Evolutionary conservation across 1,140 invertebrate species (phyloP).

Genomic region (Chironomus tepperi): DNA sequence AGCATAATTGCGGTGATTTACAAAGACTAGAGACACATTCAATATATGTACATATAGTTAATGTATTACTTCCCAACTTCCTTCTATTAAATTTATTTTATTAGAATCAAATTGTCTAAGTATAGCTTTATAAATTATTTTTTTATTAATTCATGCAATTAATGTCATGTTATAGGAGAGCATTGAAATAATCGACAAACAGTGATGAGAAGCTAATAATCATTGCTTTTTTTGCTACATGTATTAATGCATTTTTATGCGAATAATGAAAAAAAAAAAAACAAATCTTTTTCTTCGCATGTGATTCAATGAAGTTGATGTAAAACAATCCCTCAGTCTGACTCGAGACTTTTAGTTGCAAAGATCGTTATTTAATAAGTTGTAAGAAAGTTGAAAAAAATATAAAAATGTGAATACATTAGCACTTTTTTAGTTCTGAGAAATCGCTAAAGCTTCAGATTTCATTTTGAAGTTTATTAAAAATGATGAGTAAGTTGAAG

Average conservation of each 20-base stretch:
- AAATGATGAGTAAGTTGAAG: background rate
- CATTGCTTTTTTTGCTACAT: background rate
- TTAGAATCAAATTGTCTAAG: too few species aligned
- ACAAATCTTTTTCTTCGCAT: background rate
- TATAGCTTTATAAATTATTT: too few species aligned
- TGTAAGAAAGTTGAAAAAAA: background rate
- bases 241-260: background rate
- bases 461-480: background rate
- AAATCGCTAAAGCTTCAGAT: background rate
- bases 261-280: background rate
- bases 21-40: too few species aligned
- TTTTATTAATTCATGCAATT: background rate
- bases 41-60: too few species aligned
- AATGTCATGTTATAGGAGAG: background rate
- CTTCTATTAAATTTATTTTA: too few species aligned
- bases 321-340: background rate
- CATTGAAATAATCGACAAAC: background rate
- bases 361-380: constrained; percentile 8
- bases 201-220: background rate
- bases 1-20: too few species aligned
- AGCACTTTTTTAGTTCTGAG: background rate
- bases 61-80: too few species aligned
- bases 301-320: background rate
- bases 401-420: background rate
- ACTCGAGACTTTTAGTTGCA: background rate